Conservation (phyloP, 1,140 invertebrate species). For the Macrotrachela quadricornifera region DNA sequence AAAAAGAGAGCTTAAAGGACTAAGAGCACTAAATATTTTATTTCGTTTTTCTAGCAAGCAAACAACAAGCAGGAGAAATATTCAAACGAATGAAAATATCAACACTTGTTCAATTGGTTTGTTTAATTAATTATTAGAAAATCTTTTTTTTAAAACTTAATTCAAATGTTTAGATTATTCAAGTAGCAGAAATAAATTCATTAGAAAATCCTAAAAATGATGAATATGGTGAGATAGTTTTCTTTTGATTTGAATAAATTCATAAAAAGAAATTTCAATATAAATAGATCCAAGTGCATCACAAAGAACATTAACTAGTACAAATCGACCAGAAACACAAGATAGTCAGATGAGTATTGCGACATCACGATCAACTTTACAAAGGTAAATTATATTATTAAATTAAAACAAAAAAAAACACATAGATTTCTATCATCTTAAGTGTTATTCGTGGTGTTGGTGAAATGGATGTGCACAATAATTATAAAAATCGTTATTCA, state of each 20-base stretch:
- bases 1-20: too few relatives aligned
- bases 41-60: not conserved
- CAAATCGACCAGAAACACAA: too few relatives aligned
- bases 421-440: not conserved
- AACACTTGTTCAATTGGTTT: slow-evolving; percentile 33
- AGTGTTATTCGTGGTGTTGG: slow-evolving; percentile 29
- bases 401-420: too few relatives aligned
- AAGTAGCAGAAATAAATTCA: slow-evolving; percentile 7
- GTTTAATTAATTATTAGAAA: not conserved
- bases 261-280: too few relatives aligned
- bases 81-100: slow-evolving; percentile 35
- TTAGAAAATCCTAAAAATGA: not conserved
- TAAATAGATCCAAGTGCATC: too few relatives aligned
- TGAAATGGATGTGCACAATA: slow-evolving; percentile 22
- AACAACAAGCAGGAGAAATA: slow-evolving; percentile 26
- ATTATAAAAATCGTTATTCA: slow-evolving; percentile 1
- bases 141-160: not conserved
- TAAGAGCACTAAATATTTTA: too few relatives aligned
- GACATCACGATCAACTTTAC: too few relatives aligned
- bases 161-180: slow-evolving; percentile 7
- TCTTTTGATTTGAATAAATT: too few relatives aligned
- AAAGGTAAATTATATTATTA: too few relatives aligned
- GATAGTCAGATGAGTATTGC: too few relatives aligned
- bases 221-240: too few relatives aligned
- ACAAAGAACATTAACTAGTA: too few relatives aligned